These are phyloP conservation scores for Acanthurus lineatus DNA, from an alignment of 2,797 vertebrate genomes.

Conservation along the genomic window DNA sequence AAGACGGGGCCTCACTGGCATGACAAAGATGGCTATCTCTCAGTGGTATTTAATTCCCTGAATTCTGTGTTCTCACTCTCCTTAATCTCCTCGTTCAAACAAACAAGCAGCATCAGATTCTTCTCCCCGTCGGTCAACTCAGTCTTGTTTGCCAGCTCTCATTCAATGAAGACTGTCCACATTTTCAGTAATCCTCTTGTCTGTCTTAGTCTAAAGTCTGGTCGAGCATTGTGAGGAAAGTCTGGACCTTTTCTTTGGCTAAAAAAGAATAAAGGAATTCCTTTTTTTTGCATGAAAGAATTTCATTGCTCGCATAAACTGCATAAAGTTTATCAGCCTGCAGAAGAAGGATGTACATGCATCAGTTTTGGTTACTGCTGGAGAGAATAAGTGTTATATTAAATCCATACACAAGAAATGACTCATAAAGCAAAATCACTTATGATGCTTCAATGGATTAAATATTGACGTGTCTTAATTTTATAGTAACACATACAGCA, in stretches of 20 bases:
- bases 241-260: constrained; percentile 91
- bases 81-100: constrained; percentile 95
- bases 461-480: constrained; percentile 51
- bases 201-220: constrained; percentile 90
- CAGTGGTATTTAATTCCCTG: constrained; percentile 90
- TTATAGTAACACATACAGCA: constrained; percentile 24
- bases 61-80: constrained; percentile 87
- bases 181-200: constrained; percentile 93
- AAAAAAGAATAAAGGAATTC: constrained; percentile 68
- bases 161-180: constrained; percentile 91
- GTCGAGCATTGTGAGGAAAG: constrained; percentile 91
- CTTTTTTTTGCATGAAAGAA: constrained; percentile 79
- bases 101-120: constrained; percentile 93
- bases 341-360: not conserved
- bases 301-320: constrained; percentile 45
- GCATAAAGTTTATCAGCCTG: constrained; percentile 48
- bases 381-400: constrained; percentile 27
- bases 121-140: constrained; percentile 84
- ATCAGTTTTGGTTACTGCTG: constrained; percentile 37
- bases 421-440: constrained; percentile 36
- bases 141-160: constrained; percentile 92
- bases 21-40: constrained; percentile 71
- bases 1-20: constrained; percentile 42
- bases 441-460: constrained; percentile 43
- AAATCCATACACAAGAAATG: constrained; percentile 36